A percentile compares a stretch with the other conserved stretches of the same genome.
These are phyloP conservation scores for Brachionus asplanchnoidis DNA, from an alignment of 1,140 invertebrate genomes.

Conservation along the genomic window DNA sequence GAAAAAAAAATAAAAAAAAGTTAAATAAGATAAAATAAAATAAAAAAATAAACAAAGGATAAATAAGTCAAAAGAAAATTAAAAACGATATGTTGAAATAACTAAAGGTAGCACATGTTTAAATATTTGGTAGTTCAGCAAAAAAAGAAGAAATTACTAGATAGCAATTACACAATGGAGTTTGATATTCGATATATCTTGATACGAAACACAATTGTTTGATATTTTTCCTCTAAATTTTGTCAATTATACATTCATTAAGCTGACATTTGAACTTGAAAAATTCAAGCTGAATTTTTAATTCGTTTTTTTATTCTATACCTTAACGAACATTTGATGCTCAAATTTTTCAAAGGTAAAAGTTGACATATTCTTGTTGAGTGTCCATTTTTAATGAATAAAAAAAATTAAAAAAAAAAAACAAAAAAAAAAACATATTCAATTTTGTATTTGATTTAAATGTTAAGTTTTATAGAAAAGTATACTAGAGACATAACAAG, in stretches of 20 bases:
- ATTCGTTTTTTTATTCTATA: background rate
- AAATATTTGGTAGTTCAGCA: too few species aligned
- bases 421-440: background rate
- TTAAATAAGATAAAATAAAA: too few species aligned
- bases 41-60: too few species aligned
- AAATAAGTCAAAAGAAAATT: too few species aligned
- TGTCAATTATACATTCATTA: background rate
- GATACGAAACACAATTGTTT: background rate
- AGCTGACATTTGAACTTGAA: background rate
- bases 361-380: background rate
- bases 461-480: slow-evolving; percentile 20
- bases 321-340: background rate
- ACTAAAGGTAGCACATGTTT: too few species aligned
- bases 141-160: too few species aligned
- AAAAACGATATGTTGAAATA: too few species aligned
- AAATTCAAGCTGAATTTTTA: background rate
- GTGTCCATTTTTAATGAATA: slow-evolving; percentile 7
- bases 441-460: slow-evolving; percentile 16
- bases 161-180: too few species aligned
- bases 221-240: background rate
- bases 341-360: background rate
- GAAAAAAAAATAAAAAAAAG: too few species aligned
- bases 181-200: too few species aligned
- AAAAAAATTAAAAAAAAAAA: background rate
- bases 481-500: background rate